Percentiles rank a stretch among this genome's conserved stretches.
Evolutionary conservation across 2,797 vertebrate genomes (phyloP).

Genomic region (Falco naumanni): DNA sequence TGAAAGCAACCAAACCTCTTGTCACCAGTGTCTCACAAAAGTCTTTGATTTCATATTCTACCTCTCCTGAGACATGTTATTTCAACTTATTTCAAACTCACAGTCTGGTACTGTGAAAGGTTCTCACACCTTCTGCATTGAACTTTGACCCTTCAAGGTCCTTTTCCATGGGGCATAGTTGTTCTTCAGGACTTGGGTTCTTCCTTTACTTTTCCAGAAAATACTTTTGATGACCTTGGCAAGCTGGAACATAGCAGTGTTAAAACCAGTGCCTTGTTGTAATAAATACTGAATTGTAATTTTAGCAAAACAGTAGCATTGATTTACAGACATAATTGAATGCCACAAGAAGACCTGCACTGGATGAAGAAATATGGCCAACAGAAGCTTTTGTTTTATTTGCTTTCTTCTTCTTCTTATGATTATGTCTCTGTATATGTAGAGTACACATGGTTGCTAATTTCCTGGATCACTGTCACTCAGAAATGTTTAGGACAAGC

Average conservation of each 20-base stretch:
- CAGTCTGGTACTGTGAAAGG: background rate
- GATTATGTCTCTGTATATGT: background rate
- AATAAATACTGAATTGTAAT: background rate
- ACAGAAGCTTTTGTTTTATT: background rate
- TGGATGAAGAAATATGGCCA: background rate
- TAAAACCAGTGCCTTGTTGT: background rate
- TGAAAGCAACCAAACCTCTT: background rate
- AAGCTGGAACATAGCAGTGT: background rate
- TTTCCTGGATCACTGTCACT: background rate
- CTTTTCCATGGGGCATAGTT: background rate
- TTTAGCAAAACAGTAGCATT: background rate
- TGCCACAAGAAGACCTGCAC: background rate
- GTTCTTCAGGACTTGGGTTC: background rate
- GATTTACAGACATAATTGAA: conserved; percentile 5
- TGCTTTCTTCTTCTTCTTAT: background rate
- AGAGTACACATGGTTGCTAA: background rate
- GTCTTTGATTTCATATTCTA: background rate
- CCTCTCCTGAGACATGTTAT: background rate
- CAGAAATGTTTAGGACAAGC: background rate
- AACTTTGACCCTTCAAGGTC: background rate
- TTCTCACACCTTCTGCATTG: background rate
- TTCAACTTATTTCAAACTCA: background rate
- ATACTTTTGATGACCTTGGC: background rate
- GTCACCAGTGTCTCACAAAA: background rate
- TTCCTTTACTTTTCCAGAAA: background rate